phyloP scores from a whole-genome alignment of 2,113 vertebrate species.

The Patagioenas fasciata region DNA sequence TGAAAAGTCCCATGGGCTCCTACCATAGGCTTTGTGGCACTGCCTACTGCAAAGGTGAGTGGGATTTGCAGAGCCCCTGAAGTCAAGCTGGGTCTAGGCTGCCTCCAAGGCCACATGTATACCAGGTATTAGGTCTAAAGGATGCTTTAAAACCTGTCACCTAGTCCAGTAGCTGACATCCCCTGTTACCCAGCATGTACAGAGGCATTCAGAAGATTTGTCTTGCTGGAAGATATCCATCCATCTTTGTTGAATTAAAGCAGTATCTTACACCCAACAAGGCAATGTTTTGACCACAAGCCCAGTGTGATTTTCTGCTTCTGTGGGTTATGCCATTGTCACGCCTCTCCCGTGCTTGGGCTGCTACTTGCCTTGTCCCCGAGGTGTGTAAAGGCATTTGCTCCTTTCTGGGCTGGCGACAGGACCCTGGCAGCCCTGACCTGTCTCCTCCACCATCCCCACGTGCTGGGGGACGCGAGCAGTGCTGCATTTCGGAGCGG shows the following conservation, averaged over 20 bases:
- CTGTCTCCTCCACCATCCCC: accelerated
- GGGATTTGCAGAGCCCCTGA: neutral
- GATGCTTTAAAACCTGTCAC: neutral
- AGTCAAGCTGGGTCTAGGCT: neutral
- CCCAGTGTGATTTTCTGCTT: neutral
- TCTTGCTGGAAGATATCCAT: neutral
- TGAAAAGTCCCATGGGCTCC: neutral
- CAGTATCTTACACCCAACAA: neutral
- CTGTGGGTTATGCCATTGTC: accelerated
- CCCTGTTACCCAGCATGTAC: neutral
- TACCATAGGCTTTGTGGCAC: neutral
- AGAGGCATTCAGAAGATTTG: neutral
- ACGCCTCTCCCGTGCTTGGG: accelerated
- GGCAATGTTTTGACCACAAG: neutral
- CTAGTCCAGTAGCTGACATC: neutral
- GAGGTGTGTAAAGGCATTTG: accelerated
- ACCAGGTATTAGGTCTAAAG: neutral
- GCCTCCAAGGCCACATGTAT: neutral
- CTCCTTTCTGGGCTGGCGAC: neutral
- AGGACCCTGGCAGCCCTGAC: neutral
- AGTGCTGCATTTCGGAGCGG: neutral
- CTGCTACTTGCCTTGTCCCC: neutral
- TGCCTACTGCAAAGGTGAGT: neutral
- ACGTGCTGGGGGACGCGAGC: accelerated
- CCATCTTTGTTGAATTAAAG: neutral